Base-by-base conservation (phyloP, 2,113 vertebrate genomes). In the Melanerpes formicivorus region DNA sequence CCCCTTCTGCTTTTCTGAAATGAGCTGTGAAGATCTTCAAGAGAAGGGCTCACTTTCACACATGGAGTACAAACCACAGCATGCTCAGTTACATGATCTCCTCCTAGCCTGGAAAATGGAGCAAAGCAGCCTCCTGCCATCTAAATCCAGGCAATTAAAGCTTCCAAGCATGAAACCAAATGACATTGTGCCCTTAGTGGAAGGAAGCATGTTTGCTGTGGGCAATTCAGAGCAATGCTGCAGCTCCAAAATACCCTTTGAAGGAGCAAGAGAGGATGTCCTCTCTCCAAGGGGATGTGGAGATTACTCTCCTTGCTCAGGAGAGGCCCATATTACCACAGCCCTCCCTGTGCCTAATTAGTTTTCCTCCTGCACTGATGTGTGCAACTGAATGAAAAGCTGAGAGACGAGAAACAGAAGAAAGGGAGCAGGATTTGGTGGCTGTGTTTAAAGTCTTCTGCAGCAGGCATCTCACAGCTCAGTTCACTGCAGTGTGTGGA, bases 51-150 rank as follows among this genome's bases (percentile, higher is more conserved):
- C 11, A 7, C 30, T 66, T 81, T 54, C 37, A 67, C 58, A 59
- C 32, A 59, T 0, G 3, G 58, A 70, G 55, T 16, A 58, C 0
- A 1, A 87, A 62, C 25, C 58, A 42, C 37, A 67, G 59, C 1
- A 5, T 3, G 9, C 70, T 90, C 29, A 54, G 32, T 44, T 69
- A 56, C 40, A 13, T 3, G 58, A 88, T 58, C 13, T 37, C 65
- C 86, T 16, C 12, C 13, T 64, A 84, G 77, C 32, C 37, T 9
- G 9, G 56, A 52, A 93, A 90, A 88, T 5, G 18, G 18, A 94
- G 65, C 23, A 42, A n/a, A 17, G 9, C 21, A 69, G 22, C 10
- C 54, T 80, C 70, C 52, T 78, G 84, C 29, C 74, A 65, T 10
- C 8, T 25, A 60, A 80, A 59, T 64, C 29, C 40, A 75, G 42